These are phyloP conservation scores for Microplitis manilae DNA, from an alignment of 2,888 invertebrate species.

Conservation along the genomic window DNA sequence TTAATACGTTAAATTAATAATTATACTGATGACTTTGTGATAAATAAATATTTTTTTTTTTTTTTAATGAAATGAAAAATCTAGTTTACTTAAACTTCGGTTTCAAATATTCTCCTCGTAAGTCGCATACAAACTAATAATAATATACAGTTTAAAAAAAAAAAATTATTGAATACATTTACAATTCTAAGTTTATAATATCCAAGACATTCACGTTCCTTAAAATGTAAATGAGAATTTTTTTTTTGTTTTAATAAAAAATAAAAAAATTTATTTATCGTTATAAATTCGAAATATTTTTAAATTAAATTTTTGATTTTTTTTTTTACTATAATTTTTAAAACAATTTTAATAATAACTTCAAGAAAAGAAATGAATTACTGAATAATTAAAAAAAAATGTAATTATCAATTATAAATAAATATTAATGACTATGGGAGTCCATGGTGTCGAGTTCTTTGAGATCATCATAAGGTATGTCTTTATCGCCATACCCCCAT, in stretches of 20 bases:
- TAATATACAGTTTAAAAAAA: background rate
- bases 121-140: background rate
- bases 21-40: background rate
- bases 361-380: slow-evolving; percentile 4
- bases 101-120: background rate
- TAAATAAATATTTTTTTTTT: background rate
- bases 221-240: background rate
- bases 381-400: background rate
- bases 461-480: slow-evolving; percentile 75
- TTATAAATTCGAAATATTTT: background rate
- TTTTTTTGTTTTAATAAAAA: background rate
- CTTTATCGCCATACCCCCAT: slow-evolving; percentile 79
- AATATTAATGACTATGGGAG: slow-evolving; percentile 62
- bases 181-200: background rate
- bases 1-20: background rate
- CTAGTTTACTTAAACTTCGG: background rate
- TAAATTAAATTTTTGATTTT: background rate
- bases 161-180: background rate
- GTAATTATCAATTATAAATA: slow-evolving; percentile 29
- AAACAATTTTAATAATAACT: background rate
- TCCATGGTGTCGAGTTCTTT: slow-evolving; percentile 74
- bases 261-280: background rate
- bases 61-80: background rate
- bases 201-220: background rate
- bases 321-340: background rate